phyloP scores from a whole-genome alignment of 2,797 vertebrate genomes.

The Bradypodion pumilum region DNA sequence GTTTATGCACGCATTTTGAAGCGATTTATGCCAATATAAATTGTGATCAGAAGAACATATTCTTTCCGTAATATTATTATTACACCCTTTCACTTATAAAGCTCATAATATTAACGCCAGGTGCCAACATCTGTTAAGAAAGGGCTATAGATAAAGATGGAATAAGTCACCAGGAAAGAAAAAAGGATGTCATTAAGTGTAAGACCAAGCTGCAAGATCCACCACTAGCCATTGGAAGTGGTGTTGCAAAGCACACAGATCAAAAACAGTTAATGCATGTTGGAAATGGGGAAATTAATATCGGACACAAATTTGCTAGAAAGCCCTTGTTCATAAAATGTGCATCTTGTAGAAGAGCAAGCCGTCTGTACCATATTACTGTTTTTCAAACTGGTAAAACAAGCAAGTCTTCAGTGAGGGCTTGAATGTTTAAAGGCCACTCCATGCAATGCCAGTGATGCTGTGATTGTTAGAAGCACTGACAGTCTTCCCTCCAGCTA shows the following conservation, averaged over 20 bases:
- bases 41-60: background rate
- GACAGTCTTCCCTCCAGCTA: constrained; percentile 70
- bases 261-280: background rate
- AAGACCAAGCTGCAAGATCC: background rate
- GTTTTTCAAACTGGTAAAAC: constrained; percentile 38
- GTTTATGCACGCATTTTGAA: background rate
- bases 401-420: constrained; percentile 42
- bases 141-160: background rate
- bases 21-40: constrained; percentile 28
- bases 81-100: background rate
- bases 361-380: constrained; percentile 31
- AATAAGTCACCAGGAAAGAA: background rate
- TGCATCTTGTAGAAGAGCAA: constrained; percentile 26
- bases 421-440: constrained; percentile 62
- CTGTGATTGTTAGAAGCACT: constrained; percentile 70
- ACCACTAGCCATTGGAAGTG: too few relatives aligned
- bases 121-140: background rate
- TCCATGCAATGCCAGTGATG: constrained; percentile 4
- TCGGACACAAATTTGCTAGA: background rate
- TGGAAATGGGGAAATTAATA: background rate
- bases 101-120: background rate
- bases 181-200: background rate
- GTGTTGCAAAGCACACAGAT: background rate
- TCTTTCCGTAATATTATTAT: background rate
- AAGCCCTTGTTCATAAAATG: background rate